phyloP scores from a whole-genome alignment of 2,113 vertebrate species.

The Neomonachus schauinslandi region DNA sequence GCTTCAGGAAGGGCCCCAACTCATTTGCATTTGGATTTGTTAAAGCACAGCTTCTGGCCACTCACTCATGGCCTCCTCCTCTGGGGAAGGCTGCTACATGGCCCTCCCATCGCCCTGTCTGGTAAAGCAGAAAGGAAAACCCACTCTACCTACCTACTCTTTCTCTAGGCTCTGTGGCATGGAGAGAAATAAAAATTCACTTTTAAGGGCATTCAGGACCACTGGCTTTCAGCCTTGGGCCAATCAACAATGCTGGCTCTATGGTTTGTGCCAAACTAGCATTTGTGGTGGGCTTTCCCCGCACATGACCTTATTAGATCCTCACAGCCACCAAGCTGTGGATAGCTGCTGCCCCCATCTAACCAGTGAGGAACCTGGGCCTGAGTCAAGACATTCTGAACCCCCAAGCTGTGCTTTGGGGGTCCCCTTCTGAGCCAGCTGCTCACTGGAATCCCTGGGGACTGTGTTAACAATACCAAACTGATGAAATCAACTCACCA shows the following conservation, averaged over 20 bases:
- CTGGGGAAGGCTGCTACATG: background rate
- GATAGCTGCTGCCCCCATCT: background rate
- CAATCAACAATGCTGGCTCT: background rate
- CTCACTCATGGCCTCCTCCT: background rate
- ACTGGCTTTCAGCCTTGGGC: background rate
- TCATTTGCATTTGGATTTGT: background rate
- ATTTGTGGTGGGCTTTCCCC: background rate
- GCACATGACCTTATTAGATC: background rate
- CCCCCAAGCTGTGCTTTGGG: background rate
- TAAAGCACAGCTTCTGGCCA: background rate
- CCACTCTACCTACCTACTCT: background rate
- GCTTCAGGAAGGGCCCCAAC: background rate
- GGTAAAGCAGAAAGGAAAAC: background rate
- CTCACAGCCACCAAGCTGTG: background rate
- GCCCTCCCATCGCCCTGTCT: background rate
- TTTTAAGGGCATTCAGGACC: background rate
- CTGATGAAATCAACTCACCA: background rate
- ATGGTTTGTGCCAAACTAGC: background rate
- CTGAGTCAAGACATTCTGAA: background rate
- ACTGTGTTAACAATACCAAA: background rate
- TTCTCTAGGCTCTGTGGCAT: background rate
- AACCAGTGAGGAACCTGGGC: background rate
- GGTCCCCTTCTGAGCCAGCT: background rate
- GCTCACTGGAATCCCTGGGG: background rate
- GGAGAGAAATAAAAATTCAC: background rate